Conservation (phyloP, 30 jellyfish, hydroid and myxozoan genomes). For the Aurelia sp. region DNA sequence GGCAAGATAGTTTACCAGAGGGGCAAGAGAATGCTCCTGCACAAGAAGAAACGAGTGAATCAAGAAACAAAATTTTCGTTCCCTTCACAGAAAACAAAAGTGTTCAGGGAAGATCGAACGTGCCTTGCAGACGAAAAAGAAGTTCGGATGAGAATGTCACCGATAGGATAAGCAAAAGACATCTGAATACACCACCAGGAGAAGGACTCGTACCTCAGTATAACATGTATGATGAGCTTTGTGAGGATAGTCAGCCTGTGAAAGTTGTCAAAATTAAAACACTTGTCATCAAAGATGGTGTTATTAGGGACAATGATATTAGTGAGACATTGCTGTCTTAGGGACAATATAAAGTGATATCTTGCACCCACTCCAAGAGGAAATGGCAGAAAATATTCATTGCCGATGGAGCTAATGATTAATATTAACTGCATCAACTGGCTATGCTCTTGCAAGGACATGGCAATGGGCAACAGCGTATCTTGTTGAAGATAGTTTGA, state of each 20-base stretch:
- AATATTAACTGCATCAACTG: no score
- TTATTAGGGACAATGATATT: constrained; percentile 84
- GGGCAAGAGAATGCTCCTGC: not conserved
- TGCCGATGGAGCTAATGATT: no score
- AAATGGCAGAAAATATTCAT: no score
- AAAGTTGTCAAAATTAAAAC: constrained; percentile 91
- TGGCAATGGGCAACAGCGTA: no score
- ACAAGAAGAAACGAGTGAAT: constrained; percentile 12
- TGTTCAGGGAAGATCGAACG: constrained; percentile 39
- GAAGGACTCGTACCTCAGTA: constrained; percentile 94
- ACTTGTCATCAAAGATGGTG: constrained; percentile 90
- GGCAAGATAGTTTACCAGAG: not conserved
- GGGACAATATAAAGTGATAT: not conserved
- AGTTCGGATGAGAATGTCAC: constrained; percentile 39
- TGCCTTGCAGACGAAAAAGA: constrained; percentile 87
- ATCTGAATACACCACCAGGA: constrained; percentile 81
- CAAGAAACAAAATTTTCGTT: constrained; percentile 58
- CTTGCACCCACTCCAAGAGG: no score
- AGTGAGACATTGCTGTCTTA: constrained; percentile 63
- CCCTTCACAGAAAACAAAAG: constrained; percentile 51
- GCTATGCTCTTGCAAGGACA: no score
- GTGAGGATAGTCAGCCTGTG: constrained; percentile 97
- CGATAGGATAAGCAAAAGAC: constrained; percentile 36
- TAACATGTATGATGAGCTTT: constrained; percentile 84
- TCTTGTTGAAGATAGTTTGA: no score